Base-by-base conservation (phyloP, 2,797 vertebrate genomes). In the Ctenopoma kingsleyae region DNA sequence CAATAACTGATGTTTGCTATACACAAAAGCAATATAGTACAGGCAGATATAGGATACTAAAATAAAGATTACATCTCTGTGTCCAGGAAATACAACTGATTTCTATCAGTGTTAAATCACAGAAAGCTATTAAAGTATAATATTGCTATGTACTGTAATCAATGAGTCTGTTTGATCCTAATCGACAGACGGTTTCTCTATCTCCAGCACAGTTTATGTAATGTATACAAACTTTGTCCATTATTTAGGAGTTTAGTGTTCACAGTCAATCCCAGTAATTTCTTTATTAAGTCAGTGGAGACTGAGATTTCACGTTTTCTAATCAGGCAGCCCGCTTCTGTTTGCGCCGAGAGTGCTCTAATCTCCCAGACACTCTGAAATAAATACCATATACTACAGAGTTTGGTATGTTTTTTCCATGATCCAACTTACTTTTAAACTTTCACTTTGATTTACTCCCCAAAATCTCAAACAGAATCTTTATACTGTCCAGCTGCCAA, bases 151-250 rank as follows among this genome's bases (percentile, higher is more conserved):
- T 9, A 32, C 30, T 43, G 12, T 27, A 44, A 62, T 66, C 66
- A 59, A 46, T 59, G 43, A 58, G 60, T n/a, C 35, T 63, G 43
- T 43, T 38, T 71, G 20, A 50, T 52, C 30, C 52, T 46, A 10
- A 20, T 51, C 7, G 41, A 58, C 56, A 56, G 22, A 44, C 35
- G 23, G 22, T 3, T 53, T 61, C 48, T 55, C 12, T 52, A 65
- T 71, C 46, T 35, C 19, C 38, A 49, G 51, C 38, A 40, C 17
- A 50, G 32, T 52, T 48, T 84, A 40, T 47, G 78, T 78, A 56
- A 74, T 74, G 73, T 56, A 79, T 53, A 71, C 38, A 73, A 51
- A 66, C 62, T 71, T 69, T 68, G 43, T 70, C 46, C 47, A 79
- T 78, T 65, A 72, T 77, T 61, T 65, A 85, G 75, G 64, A 72